These are phyloP conservation scores for Autographa gamma DNA, from an alignment of 2,888 invertebrate genomes.

Conservation along the genomic window DNA sequence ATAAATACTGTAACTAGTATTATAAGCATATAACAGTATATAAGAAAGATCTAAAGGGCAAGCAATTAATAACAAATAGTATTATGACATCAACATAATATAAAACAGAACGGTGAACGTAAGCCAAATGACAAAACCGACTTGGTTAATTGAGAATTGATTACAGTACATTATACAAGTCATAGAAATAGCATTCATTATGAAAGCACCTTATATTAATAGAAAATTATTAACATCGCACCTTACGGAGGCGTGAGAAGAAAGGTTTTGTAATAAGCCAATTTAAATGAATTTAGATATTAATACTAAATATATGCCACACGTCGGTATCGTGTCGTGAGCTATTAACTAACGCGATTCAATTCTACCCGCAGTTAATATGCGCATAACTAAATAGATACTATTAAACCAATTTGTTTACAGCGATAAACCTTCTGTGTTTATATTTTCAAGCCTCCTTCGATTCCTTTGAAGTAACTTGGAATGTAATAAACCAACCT, in stretches of 20 bases:
- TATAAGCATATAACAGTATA: neutral
- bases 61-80: conserved; percentile 13
- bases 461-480: conserved; percentile 46
- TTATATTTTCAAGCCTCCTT: conserved; percentile 52
- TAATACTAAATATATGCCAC: conserved; percentile 65
- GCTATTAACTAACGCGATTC: conserved; percentile 68
- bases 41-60: neutral
- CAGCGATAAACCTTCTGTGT: conserved; percentile 65
- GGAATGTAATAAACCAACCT: conserved; percentile 36
- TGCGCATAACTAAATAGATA: conserved; percentile 73
- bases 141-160: conserved; percentile 46
- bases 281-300: conserved; percentile 73
- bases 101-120: conserved; percentile 39
- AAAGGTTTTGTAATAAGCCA: conserved; percentile 68
- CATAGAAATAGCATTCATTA: conserved; percentile 38
- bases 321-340: conserved; percentile 58
- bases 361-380: conserved; percentile 69
- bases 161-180: conserved; percentile 37
- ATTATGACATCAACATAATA: conserved; percentile 17
- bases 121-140: conserved; percentile 29
- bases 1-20: too few relatives aligned
- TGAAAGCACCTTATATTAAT: conserved; percentile 48
- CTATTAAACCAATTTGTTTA: conserved; percentile 76
- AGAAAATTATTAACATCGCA: conserved; percentile 68
- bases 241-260: conserved; percentile 62